Percentiles rank a stretch among this genome's conserved stretches.
Evolutionary conservation across 2,797 vertebrate species (phyloP).

Genomic region (Limosa lapponica): DNA sequence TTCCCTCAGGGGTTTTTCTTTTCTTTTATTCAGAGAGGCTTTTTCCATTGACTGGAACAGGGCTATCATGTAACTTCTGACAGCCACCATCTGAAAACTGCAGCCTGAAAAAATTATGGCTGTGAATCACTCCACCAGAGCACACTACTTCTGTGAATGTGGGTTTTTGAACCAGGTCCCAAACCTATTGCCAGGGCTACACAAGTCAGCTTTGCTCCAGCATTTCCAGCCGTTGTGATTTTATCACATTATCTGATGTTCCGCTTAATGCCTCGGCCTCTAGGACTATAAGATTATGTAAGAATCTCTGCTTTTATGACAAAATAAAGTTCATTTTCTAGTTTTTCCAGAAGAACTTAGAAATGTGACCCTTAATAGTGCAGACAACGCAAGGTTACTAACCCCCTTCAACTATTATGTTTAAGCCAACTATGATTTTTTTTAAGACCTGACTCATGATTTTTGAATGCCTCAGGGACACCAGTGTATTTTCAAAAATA

Average conservation of each 20-base stretch:
- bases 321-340: background rate
- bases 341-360: constrained; percentile 2
- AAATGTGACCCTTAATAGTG: background rate
- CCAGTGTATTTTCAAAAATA: constrained; percentile 13
- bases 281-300: background rate
- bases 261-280: background rate
- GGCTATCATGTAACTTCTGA: background rate
- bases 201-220: background rate
- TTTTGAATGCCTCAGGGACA: background rate
- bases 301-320: background rate
- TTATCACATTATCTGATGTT: background rate
- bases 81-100: background rate
- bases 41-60: background rate
- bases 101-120: background rate
- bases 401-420: background rate
- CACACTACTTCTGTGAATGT: background rate
- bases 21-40: background rate
- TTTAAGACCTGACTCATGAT: background rate
- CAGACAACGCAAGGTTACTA: background rate
- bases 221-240: background rate
- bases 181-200: background rate
- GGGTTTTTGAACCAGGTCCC: background rate
- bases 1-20: background rate
- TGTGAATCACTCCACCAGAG: background rate
- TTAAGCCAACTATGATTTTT: background rate